A percentile compares a stretch with the other conserved stretches of the same genome.
Conservation (phyloP, 2,888 invertebrate genomes). For the Philaethria dido region DNA sequence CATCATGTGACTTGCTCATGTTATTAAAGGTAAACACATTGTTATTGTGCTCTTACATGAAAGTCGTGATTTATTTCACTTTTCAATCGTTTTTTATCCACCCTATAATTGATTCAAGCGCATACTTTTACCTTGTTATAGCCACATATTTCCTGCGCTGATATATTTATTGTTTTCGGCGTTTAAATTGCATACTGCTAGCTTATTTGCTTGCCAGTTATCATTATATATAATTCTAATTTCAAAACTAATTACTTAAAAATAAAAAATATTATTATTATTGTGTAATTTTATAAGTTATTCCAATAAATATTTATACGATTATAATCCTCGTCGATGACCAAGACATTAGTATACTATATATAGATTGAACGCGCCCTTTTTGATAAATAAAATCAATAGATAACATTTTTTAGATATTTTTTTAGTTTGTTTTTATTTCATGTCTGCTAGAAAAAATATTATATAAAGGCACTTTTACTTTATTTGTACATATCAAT, state of each 20-base stretch:
- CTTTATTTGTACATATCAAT: not conserved
- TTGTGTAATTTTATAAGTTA: not conserved
- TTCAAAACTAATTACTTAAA: not conserved
- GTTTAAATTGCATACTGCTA: not conserved
- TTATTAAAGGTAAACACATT: constrained; percentile 38
- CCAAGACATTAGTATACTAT: not conserved
- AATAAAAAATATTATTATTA: not conserved
- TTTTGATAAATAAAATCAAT: constrained; percentile 26
- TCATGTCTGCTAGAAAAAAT: not conserved
- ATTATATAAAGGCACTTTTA: not conserved
- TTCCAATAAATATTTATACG: not conserved
- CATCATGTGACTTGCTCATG: constrained; percentile 38
- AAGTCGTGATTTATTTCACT: constrained; percentile 66
- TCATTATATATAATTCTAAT: not conserved
- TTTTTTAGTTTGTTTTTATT: not conserved
- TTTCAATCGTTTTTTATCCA: constrained; percentile 60
- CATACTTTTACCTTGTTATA: constrained; percentile 61
- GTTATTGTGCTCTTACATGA: constrained; percentile 49
- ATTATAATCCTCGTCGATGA: not conserved
- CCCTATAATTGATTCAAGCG: constrained; percentile 57
- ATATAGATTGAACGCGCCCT: constrained; percentile 14
- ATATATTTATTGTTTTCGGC: constrained; percentile 29
- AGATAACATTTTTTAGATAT: constrained; percentile 14
- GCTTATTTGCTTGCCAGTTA: not conserved
- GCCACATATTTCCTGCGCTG: constrained; percentile 29